phyloP scores from a whole-genome alignment of 2,888 invertebrate species.

The Drosophila percnosoma region DNA sequence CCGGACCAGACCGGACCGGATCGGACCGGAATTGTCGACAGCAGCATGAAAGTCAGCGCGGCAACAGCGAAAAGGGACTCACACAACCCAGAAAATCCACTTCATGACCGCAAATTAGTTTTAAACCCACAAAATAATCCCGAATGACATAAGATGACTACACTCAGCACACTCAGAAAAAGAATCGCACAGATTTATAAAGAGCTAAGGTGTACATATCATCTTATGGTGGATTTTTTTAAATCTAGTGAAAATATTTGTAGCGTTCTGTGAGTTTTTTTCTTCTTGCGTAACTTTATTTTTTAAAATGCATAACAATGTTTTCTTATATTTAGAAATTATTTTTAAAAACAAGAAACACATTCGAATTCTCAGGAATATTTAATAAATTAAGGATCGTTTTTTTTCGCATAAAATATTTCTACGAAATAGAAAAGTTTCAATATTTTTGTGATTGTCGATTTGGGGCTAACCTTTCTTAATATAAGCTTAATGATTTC shows the following conservation, averaged over 20 bases:
- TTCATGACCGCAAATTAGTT: conserved; percentile 80
- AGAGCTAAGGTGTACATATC: too few relatives aligned
- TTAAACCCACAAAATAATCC: conserved; percentile 81
- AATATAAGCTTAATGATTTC: not conserved
- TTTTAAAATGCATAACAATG: not conserved
- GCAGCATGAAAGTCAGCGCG: conserved; percentile 27
- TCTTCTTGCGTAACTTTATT: too few relatives aligned
- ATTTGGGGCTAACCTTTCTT: not conserved
- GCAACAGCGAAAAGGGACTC: conserved; percentile 44
- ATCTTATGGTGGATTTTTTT: too few relatives aligned
- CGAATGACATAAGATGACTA: conserved; percentile 76
- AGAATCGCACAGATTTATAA: not conserved
- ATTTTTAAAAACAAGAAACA: not conserved
- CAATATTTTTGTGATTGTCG: not conserved
- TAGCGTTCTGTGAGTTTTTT: too few relatives aligned
- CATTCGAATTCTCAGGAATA: not conserved
- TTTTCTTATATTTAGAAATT: not conserved
- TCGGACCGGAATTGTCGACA: conserved; percentile 57
- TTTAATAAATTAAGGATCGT: not conserved
- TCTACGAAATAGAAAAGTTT: not conserved
- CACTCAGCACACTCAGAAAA: conserved; percentile 15
- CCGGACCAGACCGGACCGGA: not conserved
- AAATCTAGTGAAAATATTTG: too few relatives aligned
- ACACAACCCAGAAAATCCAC: conserved; percentile 63
- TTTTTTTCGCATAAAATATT: not conserved